Evolutionary conservation across 2,113 vertebrate species (phyloP).

Genomic region (Microtus ochrogaster): DNA sequence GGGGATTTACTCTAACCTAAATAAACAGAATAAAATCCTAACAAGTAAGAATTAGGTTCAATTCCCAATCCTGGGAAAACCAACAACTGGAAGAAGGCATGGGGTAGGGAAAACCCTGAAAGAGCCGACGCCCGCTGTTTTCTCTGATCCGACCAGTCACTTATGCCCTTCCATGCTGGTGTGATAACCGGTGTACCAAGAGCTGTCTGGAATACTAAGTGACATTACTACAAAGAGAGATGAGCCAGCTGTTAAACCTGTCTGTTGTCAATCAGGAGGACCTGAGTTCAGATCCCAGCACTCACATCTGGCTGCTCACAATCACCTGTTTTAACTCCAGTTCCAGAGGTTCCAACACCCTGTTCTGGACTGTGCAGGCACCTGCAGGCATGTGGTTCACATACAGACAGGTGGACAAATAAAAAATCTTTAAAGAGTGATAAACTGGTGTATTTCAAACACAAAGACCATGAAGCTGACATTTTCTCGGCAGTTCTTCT

Average conservation of each 20-base stretch:
- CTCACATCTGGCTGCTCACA: not conserved
- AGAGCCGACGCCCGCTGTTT: not conserved
- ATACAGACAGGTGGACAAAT: not conserved
- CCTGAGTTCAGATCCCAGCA: not conserved
- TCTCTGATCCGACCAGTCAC: not conserved
- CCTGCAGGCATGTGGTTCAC: not conserved
- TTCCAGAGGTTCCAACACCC: not conserved
- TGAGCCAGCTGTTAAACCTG: not conserved
- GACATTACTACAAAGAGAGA: not conserved
- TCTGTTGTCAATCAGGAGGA: not conserved
- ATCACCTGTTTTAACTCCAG: not conserved
- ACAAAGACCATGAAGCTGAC: not conserved
- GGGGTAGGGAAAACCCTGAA: not conserved
- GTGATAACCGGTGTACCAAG: not conserved
- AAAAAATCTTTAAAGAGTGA: not conserved
- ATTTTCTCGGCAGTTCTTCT: not conserved
- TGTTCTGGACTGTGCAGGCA: not conserved
- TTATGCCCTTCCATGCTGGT: not conserved
- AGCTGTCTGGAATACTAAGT: not conserved
- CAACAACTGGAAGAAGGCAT: not conserved
- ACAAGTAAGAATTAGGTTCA: not conserved
- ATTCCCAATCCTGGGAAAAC: not conserved
- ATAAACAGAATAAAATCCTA: slow-evolving; percentile 39
- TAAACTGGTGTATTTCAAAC: not conserved
- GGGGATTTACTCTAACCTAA: slow-evolving; percentile 6